Conservation (phyloP, 2,888 invertebrate species). For the Bombylius discolor region DNA sequence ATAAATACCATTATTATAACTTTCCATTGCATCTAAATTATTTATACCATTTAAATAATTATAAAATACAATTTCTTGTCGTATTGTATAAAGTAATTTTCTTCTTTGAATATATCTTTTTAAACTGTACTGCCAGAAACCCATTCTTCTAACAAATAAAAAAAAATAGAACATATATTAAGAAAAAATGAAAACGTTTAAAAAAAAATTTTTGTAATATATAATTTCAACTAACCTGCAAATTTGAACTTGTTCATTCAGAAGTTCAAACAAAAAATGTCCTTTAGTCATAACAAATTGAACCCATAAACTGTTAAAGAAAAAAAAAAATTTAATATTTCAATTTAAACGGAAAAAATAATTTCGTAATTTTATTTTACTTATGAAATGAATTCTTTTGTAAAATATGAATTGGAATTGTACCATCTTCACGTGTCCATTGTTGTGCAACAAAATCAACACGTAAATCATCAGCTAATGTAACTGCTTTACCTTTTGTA, state of each 20-base stretch:
- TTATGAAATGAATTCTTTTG: neutral
- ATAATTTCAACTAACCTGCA: conserved; percentile 1
- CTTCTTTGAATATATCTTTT: conserved; percentile 2
- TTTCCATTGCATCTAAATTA: conserved; percentile 4
- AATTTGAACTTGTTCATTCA: conserved; percentile 3
- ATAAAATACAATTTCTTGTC: conserved; percentile 5
- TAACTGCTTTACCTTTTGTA: conserved; percentile 7
- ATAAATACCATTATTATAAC: conserved; percentile 9
- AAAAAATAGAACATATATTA: too few relatives aligned
- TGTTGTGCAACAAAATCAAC: conserved; percentile 8
- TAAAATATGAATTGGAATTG: conserved; percentile 5
- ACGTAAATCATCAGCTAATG: conserved; percentile 7
- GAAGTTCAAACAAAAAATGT: conserved; percentile 1
- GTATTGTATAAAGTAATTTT: conserved; percentile 6
- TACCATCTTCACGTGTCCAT: conserved; percentile 9
- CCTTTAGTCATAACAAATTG: conserved; percentile 9
- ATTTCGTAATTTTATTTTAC: neutral
- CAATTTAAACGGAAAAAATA: too few relatives aligned
- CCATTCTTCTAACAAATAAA: neutral
- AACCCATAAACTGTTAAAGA: conserved; percentile 4
- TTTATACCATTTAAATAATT: conserved; percentile 7
- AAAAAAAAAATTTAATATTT: neutral
- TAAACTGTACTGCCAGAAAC: conserved; percentile 8
- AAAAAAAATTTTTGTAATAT: too few relatives aligned
- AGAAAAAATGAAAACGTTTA: neutral